Conservation (phyloP, 2,113 vertebrate genomes). For the Prunella himalayana region DNA sequence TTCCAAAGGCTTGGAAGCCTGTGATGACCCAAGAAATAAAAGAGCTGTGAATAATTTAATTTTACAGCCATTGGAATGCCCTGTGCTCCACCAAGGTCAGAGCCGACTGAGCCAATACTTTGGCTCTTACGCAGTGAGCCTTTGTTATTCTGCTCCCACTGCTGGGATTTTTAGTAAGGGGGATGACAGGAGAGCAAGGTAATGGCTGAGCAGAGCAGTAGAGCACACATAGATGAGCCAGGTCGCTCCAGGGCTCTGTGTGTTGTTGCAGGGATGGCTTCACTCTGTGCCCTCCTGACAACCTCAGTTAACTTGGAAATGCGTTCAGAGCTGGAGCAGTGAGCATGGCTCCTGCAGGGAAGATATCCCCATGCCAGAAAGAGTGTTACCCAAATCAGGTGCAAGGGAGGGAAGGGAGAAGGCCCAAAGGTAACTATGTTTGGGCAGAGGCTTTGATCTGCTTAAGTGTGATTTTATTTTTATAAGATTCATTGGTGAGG, state of each 20-base stretch:
- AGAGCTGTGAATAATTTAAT: not conserved
- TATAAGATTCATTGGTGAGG: not conserved
- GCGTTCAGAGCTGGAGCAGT: not conserved
- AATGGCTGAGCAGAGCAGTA: not conserved
- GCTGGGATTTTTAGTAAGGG: not conserved
- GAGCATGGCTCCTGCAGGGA: not conserved
- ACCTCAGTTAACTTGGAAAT: not conserved
- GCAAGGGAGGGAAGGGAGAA: not conserved
- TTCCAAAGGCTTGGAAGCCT: not conserved
- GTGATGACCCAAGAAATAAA: not conserved
- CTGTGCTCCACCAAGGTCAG: not conserved
- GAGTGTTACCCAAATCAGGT: fast-evolving
- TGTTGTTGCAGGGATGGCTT: not conserved
- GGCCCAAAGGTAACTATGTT: not conserved
- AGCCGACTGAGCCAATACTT: fast-evolving
- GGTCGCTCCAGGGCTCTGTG: not conserved
- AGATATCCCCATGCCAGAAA: not conserved
- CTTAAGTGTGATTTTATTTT: not conserved
- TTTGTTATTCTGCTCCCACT: fast-evolving
- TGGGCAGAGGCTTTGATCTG: not conserved
- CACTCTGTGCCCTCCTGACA: not conserved
- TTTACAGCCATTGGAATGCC: not conserved
- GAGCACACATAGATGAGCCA: fast-evolving
- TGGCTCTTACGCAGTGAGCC: fast-evolving
- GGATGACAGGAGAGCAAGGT: not conserved